Evolutionary conservation across 2,797 vertebrate genomes (phyloP).

Genomic region (Epinephelus coioides): DNA sequence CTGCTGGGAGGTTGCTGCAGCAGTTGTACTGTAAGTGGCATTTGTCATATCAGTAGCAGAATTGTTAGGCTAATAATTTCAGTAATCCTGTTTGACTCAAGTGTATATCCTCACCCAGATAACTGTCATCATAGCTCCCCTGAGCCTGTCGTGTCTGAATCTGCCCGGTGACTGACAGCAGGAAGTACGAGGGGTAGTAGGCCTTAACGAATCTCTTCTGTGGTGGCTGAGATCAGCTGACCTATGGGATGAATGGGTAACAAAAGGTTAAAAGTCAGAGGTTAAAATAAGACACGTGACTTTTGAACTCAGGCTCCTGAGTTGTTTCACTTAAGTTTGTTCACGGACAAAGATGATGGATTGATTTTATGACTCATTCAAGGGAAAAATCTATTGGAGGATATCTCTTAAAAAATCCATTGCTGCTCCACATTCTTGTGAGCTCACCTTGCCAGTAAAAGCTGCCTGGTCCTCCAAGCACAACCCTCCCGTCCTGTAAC

Average conservation of each 20-base stretch:
- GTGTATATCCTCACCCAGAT: constrained; percentile 84
- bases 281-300: constrained; percentile 34
- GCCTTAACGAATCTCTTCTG: constrained; percentile 89
- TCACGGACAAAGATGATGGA: constrained; percentile 3
- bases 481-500: constrained; percentile 88
- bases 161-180: constrained; percentile 87
- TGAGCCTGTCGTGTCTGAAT: constrained; percentile 88
- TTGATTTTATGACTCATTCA: constrained; percentile 15
- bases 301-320: constrained; percentile 16
- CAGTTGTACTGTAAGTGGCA: neutral
- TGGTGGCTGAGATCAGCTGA: constrained; percentile 91
- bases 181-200: constrained; percentile 89
- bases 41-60: neutral
- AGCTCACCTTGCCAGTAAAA: constrained; percentile 94
- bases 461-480: constrained; percentile 92
- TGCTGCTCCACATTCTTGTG: constrained; percentile 42
- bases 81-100: neutral
- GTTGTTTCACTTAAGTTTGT: neutral
- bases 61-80: neutral
- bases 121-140: constrained; percentile 90
- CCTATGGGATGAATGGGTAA: constrained; percentile 71
- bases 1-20: neutral
- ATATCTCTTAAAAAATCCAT: constrained; percentile 19
- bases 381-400: constrained; percentile 29
- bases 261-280: constrained; percentile 39